These are phyloP conservation scores for Acrocyrtus sp. DNA, from an alignment of 2,888 invertebrate species.

Conservation along the genomic window DNA sequence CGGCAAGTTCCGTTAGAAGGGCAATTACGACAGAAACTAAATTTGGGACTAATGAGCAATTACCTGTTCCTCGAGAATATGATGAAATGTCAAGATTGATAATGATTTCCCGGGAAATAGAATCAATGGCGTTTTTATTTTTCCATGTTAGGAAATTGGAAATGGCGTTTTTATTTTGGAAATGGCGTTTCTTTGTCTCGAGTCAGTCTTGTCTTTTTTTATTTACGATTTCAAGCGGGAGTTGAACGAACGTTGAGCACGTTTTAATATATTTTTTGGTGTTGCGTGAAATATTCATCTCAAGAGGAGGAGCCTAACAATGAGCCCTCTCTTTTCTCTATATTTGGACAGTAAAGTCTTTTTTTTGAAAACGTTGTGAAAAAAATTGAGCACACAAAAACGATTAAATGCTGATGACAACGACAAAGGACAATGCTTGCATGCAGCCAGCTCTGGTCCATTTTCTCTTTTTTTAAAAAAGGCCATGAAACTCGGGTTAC, in stretches of 20 bases:
- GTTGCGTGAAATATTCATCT: not conserved
- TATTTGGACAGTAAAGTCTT: not conserved
- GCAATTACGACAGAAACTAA: no score
- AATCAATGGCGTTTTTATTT: not conserved
- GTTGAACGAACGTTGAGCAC: not conserved
- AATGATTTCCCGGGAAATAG: slow-evolving; percentile 11
- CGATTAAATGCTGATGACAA: slow-evolving; percentile 1
- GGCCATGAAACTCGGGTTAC: slow-evolving; percentile 26
- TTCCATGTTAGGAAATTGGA: not conserved
- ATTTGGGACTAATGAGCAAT: no score
- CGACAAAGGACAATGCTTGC: slow-evolving; percentile 44
- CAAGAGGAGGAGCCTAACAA: not conserved
- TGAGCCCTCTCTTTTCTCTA: not conserved
- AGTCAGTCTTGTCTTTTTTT: not conserved
- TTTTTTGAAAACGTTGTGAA: not conserved
- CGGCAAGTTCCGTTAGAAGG: no score
- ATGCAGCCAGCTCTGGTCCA: slow-evolving; percentile 23
- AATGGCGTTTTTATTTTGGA: not conserved
- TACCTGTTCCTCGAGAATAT: no score
- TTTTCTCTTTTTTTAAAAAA: slow-evolving; percentile 32
- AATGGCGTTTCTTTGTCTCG: no score
- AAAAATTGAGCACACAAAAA: not conserved
- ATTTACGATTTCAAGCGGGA: not conserved
- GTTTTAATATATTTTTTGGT: not conserved
- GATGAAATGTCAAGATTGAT: no score